Percentiles rank a stretch among this genome's conserved stretches.
These are phyloP conservation scores for Perithous albicinctus DNA, from an alignment of 2,888 invertebrate species.

Conservation along the genomic window DNA sequence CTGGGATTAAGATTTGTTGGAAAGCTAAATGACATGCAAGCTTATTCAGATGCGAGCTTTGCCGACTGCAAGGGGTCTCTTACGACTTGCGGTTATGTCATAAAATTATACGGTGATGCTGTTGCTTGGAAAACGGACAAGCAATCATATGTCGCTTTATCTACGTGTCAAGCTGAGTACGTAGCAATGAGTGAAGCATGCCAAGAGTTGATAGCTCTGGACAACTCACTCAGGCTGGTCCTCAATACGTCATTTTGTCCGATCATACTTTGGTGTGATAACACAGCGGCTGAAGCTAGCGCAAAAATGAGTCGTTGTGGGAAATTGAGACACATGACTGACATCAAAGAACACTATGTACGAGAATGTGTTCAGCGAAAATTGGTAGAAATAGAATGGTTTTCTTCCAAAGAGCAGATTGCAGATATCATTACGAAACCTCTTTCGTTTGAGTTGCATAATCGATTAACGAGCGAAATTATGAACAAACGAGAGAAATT, in stretches of 20 bases:
- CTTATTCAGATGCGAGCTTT: slow-evolving; percentile 57
- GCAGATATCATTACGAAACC: too few relatives aligned
- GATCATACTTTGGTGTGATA: slow-evolving; percentile 69
- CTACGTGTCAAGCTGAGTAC: slow-evolving; percentile 64
- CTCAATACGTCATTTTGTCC: slow-evolving; percentile 59
- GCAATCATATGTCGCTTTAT: slow-evolving; percentile 58
- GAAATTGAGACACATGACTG: too few relatives aligned
- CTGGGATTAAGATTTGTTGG: slow-evolving; percentile 40
- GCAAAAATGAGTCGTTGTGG: too few relatives aligned
- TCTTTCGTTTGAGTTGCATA: too few relatives aligned
- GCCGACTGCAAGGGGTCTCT: slow-evolving; percentile 51
- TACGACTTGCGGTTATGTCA: slow-evolving; percentile 54
- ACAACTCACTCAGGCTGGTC: slow-evolving; percentile 64
- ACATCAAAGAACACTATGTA: too few relatives aligned
- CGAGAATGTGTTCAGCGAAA: too few relatives aligned
- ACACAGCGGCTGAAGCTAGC: too few relatives aligned
- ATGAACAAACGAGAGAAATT: too few relatives aligned
- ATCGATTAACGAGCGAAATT: too few relatives aligned
- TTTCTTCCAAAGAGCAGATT: too few relatives aligned
- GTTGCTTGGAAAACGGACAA: slow-evolving; percentile 56
- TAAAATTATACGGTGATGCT: slow-evolving; percentile 40
- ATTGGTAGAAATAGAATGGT: too few relatives aligned
- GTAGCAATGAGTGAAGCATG: slow-evolving; percentile 61
- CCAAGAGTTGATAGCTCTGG: slow-evolving; percentile 58
- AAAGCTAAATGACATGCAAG: slow-evolving; percentile 34